Evolutionary conservation across 1,140 invertebrate genomes (phyloP), one percentile per base, ranked within the genome.

Genomic region (Hormaphis cornu): DNA sequence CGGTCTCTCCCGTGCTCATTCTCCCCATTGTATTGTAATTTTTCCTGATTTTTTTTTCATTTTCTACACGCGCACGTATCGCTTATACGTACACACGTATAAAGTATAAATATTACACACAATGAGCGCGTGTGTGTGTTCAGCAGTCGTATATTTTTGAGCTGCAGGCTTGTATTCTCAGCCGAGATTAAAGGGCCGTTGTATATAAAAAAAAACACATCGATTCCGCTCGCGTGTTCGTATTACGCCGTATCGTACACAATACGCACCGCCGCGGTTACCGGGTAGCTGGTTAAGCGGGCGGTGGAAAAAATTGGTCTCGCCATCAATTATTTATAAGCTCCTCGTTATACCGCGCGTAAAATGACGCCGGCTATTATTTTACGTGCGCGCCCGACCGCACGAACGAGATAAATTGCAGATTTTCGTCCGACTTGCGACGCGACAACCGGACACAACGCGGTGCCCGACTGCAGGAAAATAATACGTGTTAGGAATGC

Each of bases 11-110:
- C 26, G 26, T 3, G 9, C 28, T 10, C 50, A 20, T 52, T 53
- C 14, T 14, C 35, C 20, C 61, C 61, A 66, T 66, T 66, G 61
- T 66, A 66, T 66, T 66, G 61, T 66, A 66, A 66, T 66, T 35
- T 46, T n/a, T n/a, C n/a, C n/a, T n/a, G n/a, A n/a, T n/a, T n/a
- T n/a, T n/a, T n/a, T n/a, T n/a, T n/a, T n/a, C n/a, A n/a, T 14
- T 40, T 53, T 30, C 26, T 30, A 33, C 30, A 9, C 30, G 30
- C 30, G 9, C 9, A 33, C 52, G 6, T 33, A 30, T 40, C n/a
- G n/a, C n/a, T n/a, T n/a, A n/a, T n/a, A n/a, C n/a, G n/a, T n/a
- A n/a, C n/a, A n/a, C n/a, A n/a, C n/a, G n/a, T n/a, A n/a, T n/a
- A n/a, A n/a, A n/a, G n/a, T n/a, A n/a, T n/a, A n/a, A n/a, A n/a